Conservation (phyloP, 2,797 vertebrate genomes). For the Lepus oiostolus region DNA sequence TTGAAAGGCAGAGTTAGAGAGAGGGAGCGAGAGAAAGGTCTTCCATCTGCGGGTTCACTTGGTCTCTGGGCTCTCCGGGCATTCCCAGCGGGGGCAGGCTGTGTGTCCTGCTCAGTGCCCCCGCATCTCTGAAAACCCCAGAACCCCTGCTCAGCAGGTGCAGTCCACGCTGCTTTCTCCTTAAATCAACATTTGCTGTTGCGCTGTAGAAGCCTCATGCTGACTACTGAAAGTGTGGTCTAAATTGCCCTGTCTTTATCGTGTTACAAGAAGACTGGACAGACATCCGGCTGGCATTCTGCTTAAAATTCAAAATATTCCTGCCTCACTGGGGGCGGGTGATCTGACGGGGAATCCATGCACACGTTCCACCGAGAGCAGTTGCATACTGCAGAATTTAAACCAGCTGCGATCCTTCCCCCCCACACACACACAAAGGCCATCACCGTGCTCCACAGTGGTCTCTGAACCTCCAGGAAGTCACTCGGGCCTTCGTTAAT, state of each 20-base stretch:
- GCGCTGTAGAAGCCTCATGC: neutral
- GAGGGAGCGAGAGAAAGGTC: no score
- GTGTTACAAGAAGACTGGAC: accelerated
- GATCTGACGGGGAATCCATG: neutral
- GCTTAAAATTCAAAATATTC: neutral
- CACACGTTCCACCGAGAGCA: neutral
- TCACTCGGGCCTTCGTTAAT: neutral
- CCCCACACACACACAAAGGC: neutral
- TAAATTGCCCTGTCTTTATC: accelerated
- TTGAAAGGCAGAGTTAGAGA: no score
- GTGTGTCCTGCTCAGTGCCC: no score
- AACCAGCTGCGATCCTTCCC: neutral
- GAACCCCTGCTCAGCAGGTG: no score
- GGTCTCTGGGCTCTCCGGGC: no score
- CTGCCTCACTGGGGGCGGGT: neutral
- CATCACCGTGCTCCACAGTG: neutral
- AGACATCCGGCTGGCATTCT: accelerated
- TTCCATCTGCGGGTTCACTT: no score
- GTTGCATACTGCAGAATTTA: neutral
- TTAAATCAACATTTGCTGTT: neutral
- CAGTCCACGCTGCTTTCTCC: accelerated
- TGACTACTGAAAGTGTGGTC: no score
- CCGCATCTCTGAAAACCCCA: neutral
- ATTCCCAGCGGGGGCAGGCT: no score
- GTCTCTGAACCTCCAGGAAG: constrained; percentile 2